Base-by-base conservation (phyloP, 1,140 invertebrate species). In the Psilanteris sp. region DNA sequence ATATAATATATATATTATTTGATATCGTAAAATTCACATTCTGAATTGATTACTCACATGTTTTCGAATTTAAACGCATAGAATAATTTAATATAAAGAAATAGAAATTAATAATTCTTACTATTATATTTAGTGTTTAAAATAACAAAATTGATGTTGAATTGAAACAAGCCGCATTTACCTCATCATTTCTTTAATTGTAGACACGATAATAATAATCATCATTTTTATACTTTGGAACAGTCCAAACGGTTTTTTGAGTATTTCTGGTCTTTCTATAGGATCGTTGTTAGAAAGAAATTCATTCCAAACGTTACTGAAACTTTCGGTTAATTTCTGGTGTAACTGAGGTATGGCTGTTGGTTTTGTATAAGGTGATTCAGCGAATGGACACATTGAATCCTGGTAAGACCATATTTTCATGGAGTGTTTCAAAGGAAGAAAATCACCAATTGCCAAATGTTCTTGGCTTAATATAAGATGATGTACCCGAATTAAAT, bases 241-340 rank as follows among this genome's bases (percentile, higher is more conserved):
- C 1, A 92, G 77, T 2, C 90, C 90, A 1, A 91, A 91, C 1
- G 89, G 84, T 5, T 89, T 90, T 78, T 93, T 93, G 0, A 92
- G 77, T 0, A 93, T 87, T 57, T 92, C 89, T 0, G 92, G 91
- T 31, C 92, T 91, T 76, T 95, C 93, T 1, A 92, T 84, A 0
- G 94, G 94, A 83, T 96, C 94, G 71, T 94, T 93, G 71, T 92
- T 91, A 31, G 90, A 92, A 6, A 94, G 91, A 59, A 95, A 93
- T 75, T 94, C 93, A 74, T 95, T 94, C 94, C 94, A 96, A 20
- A 90, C 87, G 50, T 94, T 94, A 9, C 92, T 91, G 11, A 94
- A 87, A 31, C 90, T 91, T 72, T 94, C 91, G 6, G 90, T 89
- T 5, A 95, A 64, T 70, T 92, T 92, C 26, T 91, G 90, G 78